phyloP scores from a whole-genome alignment of 2,888 invertebrate genomes.

The Halocaridina rubra region DNA sequence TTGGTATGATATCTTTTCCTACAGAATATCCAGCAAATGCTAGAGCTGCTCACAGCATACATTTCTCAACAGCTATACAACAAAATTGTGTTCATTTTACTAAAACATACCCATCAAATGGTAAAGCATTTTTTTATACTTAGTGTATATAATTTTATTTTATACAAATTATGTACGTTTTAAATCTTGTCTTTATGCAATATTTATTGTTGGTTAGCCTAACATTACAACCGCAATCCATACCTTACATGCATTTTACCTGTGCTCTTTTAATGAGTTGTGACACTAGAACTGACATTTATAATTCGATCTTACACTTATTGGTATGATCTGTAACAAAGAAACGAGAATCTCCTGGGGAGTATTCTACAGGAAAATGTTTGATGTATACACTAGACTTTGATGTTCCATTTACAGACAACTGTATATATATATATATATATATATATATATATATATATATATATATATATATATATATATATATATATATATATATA shows the following conservation, averaged over 20 bases:
- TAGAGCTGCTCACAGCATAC: too few relatives aligned
- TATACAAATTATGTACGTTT: too few relatives aligned
- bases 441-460: constrained; percentile 15
- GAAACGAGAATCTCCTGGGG: constrained; percentile 43
- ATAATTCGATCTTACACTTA: neutral
- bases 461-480: neutral
- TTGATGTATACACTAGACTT: constrained; percentile 6
- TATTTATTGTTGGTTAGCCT: neutral
- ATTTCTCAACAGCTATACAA: too few relatives aligned
- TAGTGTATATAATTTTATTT: too few relatives aligned
- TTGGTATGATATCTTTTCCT: too few relatives aligned
- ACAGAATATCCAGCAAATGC: too few relatives aligned
- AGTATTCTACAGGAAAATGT: constrained; percentile 22
- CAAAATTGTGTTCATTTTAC: too few relatives aligned
- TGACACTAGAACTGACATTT: neutral
- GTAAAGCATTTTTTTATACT: too few relatives aligned
- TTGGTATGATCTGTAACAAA: neutral
- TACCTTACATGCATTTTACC: too few relatives aligned
- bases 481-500: neutral
- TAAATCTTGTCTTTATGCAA: too few relatives aligned
- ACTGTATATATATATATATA: constrained; percentile 26
- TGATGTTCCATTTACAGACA: neutral
- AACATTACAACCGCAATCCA: too few relatives aligned
- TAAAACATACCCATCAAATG: too few relatives aligned
- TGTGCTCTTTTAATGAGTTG: neutral